A percentile compares a stretch with the other conserved stretches of the same genome.
Evolutionary conservation across 2,113 vertebrate genomes (phyloP).

Genomic region (Oceanodroma tethys): DNA sequence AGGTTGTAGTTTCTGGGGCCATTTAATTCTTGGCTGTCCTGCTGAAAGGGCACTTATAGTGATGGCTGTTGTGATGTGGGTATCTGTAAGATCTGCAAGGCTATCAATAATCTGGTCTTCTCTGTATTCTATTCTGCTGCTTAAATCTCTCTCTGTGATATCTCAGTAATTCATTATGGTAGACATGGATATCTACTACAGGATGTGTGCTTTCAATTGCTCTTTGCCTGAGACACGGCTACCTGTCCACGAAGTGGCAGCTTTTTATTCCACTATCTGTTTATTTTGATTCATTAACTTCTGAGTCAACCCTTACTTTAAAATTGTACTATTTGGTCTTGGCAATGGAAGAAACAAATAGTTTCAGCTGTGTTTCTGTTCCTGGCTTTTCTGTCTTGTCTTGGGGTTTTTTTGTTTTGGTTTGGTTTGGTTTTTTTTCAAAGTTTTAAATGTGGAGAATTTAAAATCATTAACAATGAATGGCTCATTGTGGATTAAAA

Average conservation of each 20-base stretch:
- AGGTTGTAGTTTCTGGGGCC: background rate
- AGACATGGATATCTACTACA: background rate
- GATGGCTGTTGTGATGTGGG: background rate
- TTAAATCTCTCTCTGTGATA: background rate
- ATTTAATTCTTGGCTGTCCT: background rate
- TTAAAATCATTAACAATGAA: background rate
- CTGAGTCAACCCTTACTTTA: background rate
- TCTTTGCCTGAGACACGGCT: background rate
- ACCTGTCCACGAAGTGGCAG: background rate
- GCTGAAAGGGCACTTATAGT: background rate
- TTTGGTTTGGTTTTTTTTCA: accelerated
- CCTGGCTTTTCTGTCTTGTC: background rate
- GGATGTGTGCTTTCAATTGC: background rate
- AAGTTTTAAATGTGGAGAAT: background rate
- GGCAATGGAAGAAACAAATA: background rate
- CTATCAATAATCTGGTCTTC: background rate
- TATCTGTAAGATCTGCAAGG: background rate
- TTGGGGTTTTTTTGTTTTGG: background rate
- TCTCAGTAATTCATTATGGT: background rate
- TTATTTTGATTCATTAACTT: background rate
- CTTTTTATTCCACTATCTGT: background rate
- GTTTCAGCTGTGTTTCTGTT: background rate
- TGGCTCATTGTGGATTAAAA: background rate
- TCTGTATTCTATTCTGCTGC: background rate
- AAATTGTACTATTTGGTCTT: background rate